Evolutionary conservation across 2,797 vertebrate genomes (phyloP), one percentile per base, ranked within the genome.

Genomic region (Anguilla marmorata): DNA sequence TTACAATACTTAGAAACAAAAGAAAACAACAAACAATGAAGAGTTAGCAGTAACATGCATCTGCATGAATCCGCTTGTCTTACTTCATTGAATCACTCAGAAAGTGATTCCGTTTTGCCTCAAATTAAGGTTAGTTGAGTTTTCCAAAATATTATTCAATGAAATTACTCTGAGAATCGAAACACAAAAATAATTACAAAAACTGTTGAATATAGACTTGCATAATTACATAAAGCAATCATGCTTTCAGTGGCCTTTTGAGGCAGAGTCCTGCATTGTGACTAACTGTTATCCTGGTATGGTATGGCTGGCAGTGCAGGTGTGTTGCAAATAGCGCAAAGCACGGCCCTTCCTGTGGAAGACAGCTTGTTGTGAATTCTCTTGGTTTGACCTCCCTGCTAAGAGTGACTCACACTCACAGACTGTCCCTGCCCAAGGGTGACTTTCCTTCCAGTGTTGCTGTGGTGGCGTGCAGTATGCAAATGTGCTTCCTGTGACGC

Each of bases 361-460:
- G 24, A 37, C 58, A 16, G 21, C 14, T 27, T 50, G 11, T 16
- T 50, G 30, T 27, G 30, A 63, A 4, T 27, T 66, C 12, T 54
- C 30, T 54, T 86, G 52, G 41, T n/a, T 80, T n/a, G 74, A 24
- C 54, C 30, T 52, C 11, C 45, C 56, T 82, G 21, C 12, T 82
- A 50, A 69, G 63, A 66, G 37, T 52, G 58, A 83, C 7, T 88
- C 84, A 80, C 69, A 48, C 54, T 37, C 79, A 27, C 45, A 69
- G 16, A 48, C 12, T 88, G 84, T 50, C 37, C 8, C 72, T 66
- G 84, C 74, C 56, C 16, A 60, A 41, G 87, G 84, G 27, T 41
- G 37, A 41, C 27, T 50, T 83, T 88, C 74, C 41, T 56, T 86
- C 74, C 30, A 52, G 85, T 37, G 14, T 54, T 21, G 4, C 41